Evolutionary conservation across 2,113 vertebrate species (phyloP).

Genomic region (Channa argus): DNA sequence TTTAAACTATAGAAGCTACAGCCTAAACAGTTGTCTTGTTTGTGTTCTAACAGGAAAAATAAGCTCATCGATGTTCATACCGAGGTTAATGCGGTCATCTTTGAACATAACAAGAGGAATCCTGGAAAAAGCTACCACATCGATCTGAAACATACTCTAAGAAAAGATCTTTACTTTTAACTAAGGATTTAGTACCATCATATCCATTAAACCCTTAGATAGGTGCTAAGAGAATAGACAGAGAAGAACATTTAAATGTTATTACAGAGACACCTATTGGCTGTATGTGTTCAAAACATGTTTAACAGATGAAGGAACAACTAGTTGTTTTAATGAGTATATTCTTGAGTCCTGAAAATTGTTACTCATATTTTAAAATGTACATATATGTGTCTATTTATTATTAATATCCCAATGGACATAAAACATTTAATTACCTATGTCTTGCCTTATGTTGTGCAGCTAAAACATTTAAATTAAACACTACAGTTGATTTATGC

Average conservation of each 20-base stretch:
- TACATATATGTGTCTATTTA: too few species aligned
- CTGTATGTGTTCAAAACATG: not conserved
- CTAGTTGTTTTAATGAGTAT: too few species aligned
- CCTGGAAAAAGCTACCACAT: conserved; percentile 77
- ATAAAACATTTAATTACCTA: too few species aligned
- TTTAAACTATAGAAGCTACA: too few species aligned
- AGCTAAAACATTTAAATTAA: too few species aligned
- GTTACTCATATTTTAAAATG: too few species aligned
- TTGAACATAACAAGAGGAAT: conserved; percentile 83
- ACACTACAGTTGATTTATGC: too few species aligned
- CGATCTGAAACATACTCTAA: conserved; percentile 88
- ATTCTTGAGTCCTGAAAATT: too few species aligned
- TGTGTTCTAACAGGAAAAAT: conserved; percentile 78
- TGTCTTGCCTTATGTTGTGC: too few species aligned
- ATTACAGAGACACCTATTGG: conserved; percentile 54
- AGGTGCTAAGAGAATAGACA: too few species aligned
- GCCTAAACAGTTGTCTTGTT: conserved; percentile 32
- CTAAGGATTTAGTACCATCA: not conserved
- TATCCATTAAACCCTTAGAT: not conserved
- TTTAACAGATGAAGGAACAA: too few species aligned
- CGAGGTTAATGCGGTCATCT: conserved; percentile 85
- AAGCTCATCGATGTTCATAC: conserved; percentile 86
- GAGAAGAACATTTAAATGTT: conserved; percentile 21
- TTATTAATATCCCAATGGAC: too few species aligned
- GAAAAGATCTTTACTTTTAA: conserved; percentile 86